Conservation (phyloP, 2,113 vertebrate genomes). For the Microcebus murinus region DNA sequence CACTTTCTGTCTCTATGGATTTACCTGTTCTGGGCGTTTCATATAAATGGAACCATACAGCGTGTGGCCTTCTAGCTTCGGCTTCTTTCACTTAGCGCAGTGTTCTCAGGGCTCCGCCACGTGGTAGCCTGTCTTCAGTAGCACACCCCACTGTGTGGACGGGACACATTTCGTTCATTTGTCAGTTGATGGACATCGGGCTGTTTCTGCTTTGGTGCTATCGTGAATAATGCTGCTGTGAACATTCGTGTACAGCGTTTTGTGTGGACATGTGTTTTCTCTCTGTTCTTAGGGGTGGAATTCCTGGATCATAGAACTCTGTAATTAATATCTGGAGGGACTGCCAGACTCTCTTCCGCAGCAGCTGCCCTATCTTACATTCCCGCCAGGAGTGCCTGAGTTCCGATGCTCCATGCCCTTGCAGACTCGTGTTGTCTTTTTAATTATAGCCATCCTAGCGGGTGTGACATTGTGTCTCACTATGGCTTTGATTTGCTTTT, state of each 20-base stretch:
- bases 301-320: background rate
- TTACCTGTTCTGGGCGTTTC: too few relatives aligned
- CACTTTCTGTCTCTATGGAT: too few relatives aligned
- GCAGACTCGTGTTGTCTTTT: too few relatives aligned
- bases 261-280: background rate
- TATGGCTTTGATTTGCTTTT: background rate
- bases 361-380: too few relatives aligned
- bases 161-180: too few relatives aligned
- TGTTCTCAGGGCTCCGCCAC: background rate
- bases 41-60: background rate
- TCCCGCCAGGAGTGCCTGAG: fast-evolving
- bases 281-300: background rate
- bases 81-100: background rate
- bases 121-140: too few relatives aligned
- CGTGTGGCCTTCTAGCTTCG: background rate
- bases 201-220: background rate
- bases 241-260: background rate
- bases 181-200: too few relatives aligned
- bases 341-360: background rate
- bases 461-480: background rate
- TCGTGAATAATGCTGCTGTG: background rate
- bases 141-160: background rate
- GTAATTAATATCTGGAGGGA: background rate
- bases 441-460: background rate
- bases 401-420: background rate